phyloP scores from a whole-genome alignment of 2,888 invertebrate species.

The Drosophila anomelani region DNA sequence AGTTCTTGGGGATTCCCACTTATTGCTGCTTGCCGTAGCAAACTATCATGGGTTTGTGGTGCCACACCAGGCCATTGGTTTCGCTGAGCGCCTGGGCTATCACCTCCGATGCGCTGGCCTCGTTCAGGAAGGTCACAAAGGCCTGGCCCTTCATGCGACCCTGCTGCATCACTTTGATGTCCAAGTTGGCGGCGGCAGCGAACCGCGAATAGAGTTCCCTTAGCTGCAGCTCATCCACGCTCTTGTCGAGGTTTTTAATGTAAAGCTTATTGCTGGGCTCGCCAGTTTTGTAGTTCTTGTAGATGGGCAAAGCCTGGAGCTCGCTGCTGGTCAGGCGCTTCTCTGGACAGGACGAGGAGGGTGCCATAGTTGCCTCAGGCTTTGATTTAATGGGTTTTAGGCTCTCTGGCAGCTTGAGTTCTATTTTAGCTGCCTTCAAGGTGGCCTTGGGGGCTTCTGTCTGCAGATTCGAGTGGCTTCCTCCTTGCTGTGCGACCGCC shows the following conservation, averaged over 20 bases:
- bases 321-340: constrained; percentile 90
- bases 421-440: constrained; percentile 62
- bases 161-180: constrained; percentile 94
- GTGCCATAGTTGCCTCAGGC: neutral
- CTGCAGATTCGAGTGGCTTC: constrained; percentile 9
- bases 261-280: constrained; percentile 93
- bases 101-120: constrained; percentile 82
- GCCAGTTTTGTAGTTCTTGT: constrained; percentile 94
- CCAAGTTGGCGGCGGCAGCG: constrained; percentile 85
- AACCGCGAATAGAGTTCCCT: constrained; percentile 91
- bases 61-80: constrained; percentile 94
- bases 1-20: neutral
- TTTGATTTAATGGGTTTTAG: neutral
- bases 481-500: constrained; percentile 32
- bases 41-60: constrained; percentile 96
- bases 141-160: constrained; percentile 99
- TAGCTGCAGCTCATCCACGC: constrained; percentile 90
- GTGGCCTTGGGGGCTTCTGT: neutral
- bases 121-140: constrained; percentile 88
- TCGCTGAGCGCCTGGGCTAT: constrained; percentile 91
- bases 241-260: constrained; percentile 95
- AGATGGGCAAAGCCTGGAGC: constrained; percentile 90
- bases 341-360: neutral
- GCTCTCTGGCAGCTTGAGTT: constrained; percentile 62
- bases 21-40: constrained; percentile 89